Evolutionary conservation across 1,140 invertebrate genomes (phyloP).

Genomic region (Calosoma granatense): DNA sequence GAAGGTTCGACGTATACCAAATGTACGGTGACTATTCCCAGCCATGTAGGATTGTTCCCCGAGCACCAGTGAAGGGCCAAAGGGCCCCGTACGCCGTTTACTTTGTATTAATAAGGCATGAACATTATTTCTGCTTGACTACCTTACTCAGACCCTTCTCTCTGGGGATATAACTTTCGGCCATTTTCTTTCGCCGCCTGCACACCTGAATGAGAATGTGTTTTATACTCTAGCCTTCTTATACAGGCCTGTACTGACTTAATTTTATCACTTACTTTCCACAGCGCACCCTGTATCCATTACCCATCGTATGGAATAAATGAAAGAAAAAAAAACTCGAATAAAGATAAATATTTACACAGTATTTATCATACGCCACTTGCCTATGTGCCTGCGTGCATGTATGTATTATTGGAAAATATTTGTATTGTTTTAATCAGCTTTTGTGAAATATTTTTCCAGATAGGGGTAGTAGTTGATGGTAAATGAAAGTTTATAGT

Average conservation of each 20-base stretch:
- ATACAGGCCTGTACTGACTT: neutral
- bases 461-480: too few relatives aligned
- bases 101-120: conserved; percentile 9
- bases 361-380: too few relatives aligned
- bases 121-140: conserved; percentile 9
- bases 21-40: too few relatives aligned
- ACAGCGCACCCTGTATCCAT: too few relatives aligned
- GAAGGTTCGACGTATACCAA: too few relatives aligned
- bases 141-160: neutral
- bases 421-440: too few relatives aligned
- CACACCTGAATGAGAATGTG: conserved; percentile 7
- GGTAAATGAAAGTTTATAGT: conserved; percentile 8
- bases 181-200: conserved; percentile 6
- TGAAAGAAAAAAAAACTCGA: too few relatives aligned
- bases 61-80: neutral
- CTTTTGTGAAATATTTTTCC: too few relatives aligned
- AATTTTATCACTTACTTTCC: conserved; percentile 3
- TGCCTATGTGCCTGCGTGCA: too few relatives aligned
- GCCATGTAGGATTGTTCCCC: neutral
- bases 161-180: conserved; percentile 2
- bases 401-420: too few relatives aligned
- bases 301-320: too few relatives aligned
- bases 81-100: conserved; percentile 5
- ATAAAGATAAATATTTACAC: too few relatives aligned
- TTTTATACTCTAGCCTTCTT: neutral